Evolutionary conservation across 2,888 invertebrate species (phyloP), one percentile per base, ranked within the genome.

Genomic region (Orthonychiurus folsomi): DNA sequence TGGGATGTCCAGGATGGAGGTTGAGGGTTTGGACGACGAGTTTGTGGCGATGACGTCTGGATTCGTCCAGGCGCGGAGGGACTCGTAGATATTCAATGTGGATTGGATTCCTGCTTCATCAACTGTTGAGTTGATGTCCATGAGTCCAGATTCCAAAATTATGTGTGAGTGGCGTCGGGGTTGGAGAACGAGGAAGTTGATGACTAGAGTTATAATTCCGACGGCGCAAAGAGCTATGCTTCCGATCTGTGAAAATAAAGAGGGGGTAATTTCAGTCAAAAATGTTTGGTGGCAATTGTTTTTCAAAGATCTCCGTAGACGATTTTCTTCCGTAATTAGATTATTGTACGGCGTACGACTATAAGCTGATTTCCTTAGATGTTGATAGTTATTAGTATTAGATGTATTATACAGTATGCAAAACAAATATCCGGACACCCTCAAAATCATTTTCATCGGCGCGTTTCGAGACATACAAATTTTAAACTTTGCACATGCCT

Each of bases 151-250:
- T 37, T 37, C 37, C 37, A 37, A 37, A 15, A 37, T 5, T 9
- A 37, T 15, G n/a, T n/a, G n/a, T n/a, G n/a, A n/a, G 15, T 37
- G 15, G 5, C 37, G 5, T 37, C 37, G 5, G 37, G 37, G 37
- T 37, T 37, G 37, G 9, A 37, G 63, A 55, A 66, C 65, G 56
- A 69, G 53, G 27, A 70, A 62, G 59, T 67, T 71, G 64, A 67
- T 65, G 71, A 71, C 71, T 71, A 71, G 69, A 66, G 69, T 68
- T 56, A 69, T 69, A 20, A 69, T 25, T 48, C 71, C 68, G 55
- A 70, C 60, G 48, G 62, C 63, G 47, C 66, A 65, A 20, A 71
- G 67, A 12, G 69, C 60, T 56, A 71, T 54, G 60, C 67, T 70
- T 37, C 65, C 59, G 57, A 70, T 59, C 71, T 71, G 62, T 23